Evolutionary conservation across 2,888 invertebrate species (phyloP).

Genomic region (Ectropis crepuscularia): DNA sequence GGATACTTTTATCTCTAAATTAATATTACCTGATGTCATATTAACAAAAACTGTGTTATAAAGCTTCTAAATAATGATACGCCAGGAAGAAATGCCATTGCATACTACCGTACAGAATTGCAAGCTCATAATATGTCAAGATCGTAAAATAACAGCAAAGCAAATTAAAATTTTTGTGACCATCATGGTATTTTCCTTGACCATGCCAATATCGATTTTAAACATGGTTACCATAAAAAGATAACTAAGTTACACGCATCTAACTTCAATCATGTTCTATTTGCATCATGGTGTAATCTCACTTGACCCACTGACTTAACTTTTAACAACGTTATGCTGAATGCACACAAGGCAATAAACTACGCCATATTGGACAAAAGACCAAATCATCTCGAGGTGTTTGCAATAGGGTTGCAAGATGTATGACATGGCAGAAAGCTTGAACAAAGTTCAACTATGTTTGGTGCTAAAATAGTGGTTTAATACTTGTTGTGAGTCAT

Average conservation of each 20-base stretch:
- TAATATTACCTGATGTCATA: too few species aligned
- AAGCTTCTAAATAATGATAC: too few species aligned
- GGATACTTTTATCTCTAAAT: too few species aligned
- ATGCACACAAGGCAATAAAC: conserved; percentile 22
- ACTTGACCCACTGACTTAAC: conserved; percentile 28
- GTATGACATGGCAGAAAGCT: conserved; percentile 2
- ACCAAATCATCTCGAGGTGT: conserved; percentile 19
- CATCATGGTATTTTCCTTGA: neutral
- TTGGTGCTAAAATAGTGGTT: neutral
- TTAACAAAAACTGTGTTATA: too few species aligned
- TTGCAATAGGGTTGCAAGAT: conserved; percentile 18
- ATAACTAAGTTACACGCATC: neutral
- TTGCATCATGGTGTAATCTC: conserved; percentile 21
- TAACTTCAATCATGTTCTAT: conserved; percentile 5
- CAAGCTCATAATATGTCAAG: too few species aligned
- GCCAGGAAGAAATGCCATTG: too few species aligned
- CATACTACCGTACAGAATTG: too few species aligned
- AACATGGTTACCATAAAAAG: neutral
- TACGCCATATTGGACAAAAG: conserved; percentile 21
- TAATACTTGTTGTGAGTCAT: too few species aligned
- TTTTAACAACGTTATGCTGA: conserved; percentile 19
- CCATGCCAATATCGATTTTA: neutral
- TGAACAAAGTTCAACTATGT: neutral
- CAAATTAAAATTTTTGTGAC: neutral
- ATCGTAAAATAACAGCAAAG: too few species aligned